Base-by-base conservation (phyloP, 2,888 invertebrate genomes). In the Himalopsyche japonica region DNA sequence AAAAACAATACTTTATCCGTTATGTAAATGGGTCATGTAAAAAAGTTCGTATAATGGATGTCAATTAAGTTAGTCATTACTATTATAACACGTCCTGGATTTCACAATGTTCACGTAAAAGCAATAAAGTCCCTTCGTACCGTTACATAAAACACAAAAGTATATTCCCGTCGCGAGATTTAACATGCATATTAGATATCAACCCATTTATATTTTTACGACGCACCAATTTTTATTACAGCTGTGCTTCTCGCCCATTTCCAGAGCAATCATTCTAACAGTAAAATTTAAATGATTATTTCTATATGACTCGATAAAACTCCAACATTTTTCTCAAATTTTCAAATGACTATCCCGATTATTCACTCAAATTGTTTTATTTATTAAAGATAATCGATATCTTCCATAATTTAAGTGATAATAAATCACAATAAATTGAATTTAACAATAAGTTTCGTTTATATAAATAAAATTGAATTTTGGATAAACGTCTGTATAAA, bases 181-280 rank as follows among this genome's bases (percentile, higher is more conserved):
- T 76, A 76, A 76, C 76, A 76, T 76, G 76, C 76, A 76, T 49
- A 82, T 82, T 78, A 82, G 70, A 78, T 82, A 82, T 82, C 76
- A 64, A 82, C 37, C 82, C 82, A 78, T 82, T 82, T 82, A 82
- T 78, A 82, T 82, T 82, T 76, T 82, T 82, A 82, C 78, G 82
- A 82, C 49, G 78, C 82, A 78, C 82, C 77, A 78, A 82, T 82
- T 82, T 82, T 82, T 82, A 82, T 82, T 82, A 78, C 82, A 43
- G 77, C 78, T 57, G 24, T 70, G 43, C 81, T 81, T 76, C 82
- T 18, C 57, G 57, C 82, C 82, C 82, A 49, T 49, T 82, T 82
- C 82, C 34, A 27, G 24, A 37, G 78, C 78, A 76, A 82, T 82
- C 78, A 49, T 80, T 80, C n/a, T 57, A 37, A 82, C 82, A 57